Base-by-base conservation (phyloP, 2,113 vertebrate species). In the Cavia aperea region DNA sequence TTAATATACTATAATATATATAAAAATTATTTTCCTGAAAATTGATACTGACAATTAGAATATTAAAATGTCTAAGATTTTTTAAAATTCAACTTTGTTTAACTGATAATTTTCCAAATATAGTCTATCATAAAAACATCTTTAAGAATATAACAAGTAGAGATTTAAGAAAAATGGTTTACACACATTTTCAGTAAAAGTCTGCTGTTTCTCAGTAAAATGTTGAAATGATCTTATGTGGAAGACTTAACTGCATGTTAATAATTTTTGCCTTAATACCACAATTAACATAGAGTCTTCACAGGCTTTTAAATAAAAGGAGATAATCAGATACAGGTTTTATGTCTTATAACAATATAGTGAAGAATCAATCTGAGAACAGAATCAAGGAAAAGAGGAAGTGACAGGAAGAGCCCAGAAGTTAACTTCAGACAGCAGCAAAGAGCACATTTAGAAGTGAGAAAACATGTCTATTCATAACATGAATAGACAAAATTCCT, bases 21-120 rank as follows among this genome's bases (percentile, higher is more conserved):
- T 56, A 82, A 92, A 90, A 86, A 51, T 36, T 54, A 33, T 46
- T 91, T 95, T 91, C n/a, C 62, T 87, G 39, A 87, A 63, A 82
- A 43, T 7, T 60, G 51, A 72, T 49, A 39, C 29, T 77, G 9
- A 18, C 54, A 62, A 84, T 10, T 23, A 81, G n/a, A 86, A 56
- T 24, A 16, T 18, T 70, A 70, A 81, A 54, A 60, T 11, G 21
- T 6, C 31, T 36, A 88, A 82, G 18, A 72, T 60, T 66, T 66
- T n/a, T 56, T 54, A 78, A 93, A 36, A 16, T 77, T 16, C 39
- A 21, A 16, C 31, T 84, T 36, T 87, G 49, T 43, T 92, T 88
- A 75, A 77, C 29, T 7, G 18, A 29, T 58, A 46, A 63, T 68
- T 89, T 89, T 81, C 51, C 68, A 81, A 87, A 78, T 36, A 84